Evolutionary conservation across 2,888 invertebrate species (phyloP).

Genomic region (Graphium colonna): DNA sequence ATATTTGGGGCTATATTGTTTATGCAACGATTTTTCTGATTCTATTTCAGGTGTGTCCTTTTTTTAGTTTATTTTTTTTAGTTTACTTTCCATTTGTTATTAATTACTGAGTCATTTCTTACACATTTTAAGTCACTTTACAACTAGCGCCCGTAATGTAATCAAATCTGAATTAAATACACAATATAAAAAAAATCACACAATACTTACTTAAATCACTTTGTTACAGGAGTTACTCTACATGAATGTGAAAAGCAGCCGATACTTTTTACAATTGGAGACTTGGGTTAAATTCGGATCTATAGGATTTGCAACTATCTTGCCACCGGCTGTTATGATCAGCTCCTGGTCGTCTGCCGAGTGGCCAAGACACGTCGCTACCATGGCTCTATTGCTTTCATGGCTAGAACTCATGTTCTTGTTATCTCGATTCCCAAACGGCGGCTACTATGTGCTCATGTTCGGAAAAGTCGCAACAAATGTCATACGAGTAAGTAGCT

Average conservation of each 20-base stretch:
- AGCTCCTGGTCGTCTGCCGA: conserved; percentile 40
- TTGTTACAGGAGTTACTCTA: conserved; percentile 72
- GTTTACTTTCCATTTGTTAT: no score
- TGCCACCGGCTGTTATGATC: conserved; percentile 55
- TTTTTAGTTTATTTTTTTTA: no score
- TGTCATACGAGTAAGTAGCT: conserved; percentile 68
- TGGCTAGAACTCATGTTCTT: conserved; percentile 81
- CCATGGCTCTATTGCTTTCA: conserved; percentile 71
- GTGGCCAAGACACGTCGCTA: conserved; percentile 74
- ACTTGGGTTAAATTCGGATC: conserved; percentile 79
- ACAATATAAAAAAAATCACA: conserved; percentile 29
- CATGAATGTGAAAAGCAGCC: conserved; percentile 67
- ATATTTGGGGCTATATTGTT: conserved; percentile 59
- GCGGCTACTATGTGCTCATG: conserved; percentile 81
- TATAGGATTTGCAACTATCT: conserved; percentile 59
- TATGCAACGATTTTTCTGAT: conserved; percentile 57
- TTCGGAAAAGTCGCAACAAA: conserved; percentile 80
- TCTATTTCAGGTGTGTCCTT: conserved; percentile 69
- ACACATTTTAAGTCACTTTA: no score
- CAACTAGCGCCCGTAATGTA: no score
- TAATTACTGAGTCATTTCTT: no score
- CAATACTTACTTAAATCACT: neutral
- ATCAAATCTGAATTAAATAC: no score
- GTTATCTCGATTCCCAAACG: conserved; percentile 76
- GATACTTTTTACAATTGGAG: conserved; percentile 75